These are phyloP conservation scores for Drosophila lini DNA, from an alignment of 1,140 invertebrate genomes.

Conservation along the genomic window DNA sequence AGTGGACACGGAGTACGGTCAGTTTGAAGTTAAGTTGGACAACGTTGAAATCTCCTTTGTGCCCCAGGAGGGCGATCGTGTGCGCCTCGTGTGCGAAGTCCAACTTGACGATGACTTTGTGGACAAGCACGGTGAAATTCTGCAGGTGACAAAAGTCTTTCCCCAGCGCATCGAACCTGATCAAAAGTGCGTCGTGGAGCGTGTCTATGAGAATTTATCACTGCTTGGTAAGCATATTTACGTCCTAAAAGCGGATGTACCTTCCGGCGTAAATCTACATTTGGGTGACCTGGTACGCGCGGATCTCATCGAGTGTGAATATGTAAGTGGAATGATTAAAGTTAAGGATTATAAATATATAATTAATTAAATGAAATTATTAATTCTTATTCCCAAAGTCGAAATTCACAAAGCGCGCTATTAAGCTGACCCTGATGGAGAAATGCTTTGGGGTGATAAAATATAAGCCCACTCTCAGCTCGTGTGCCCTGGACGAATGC, in stretches of 20 bases:
- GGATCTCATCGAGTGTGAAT: constrained; percentile 72
- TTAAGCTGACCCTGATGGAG: constrained; percentile 59
- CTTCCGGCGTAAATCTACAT: constrained; percentile 27
- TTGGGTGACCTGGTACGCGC: constrained; percentile 63
- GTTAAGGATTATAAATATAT: background rate
- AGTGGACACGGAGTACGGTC: constrained; percentile 85
- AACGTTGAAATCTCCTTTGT: constrained; percentile 85
- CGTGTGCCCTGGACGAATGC: constrained; percentile 25
- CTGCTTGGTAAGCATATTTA: constrained; percentile 44
- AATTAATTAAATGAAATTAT: background rate
- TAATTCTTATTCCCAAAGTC: constrained; percentile 18
- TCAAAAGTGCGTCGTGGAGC: constrained; percentile 51
- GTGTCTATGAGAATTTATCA: constrained; percentile 42
- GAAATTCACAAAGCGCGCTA: constrained; percentile 60
- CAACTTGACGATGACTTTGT: constrained; percentile 64
- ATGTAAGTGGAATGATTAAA: constrained; percentile 39
- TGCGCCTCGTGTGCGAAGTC: constrained; percentile 64
- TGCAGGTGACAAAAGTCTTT: constrained; percentile 58
- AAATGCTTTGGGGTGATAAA: constrained; percentile 54
- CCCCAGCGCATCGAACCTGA: constrained; percentile 47
- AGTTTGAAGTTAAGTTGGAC: constrained; percentile 86
- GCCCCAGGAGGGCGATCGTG: constrained; percentile 74
- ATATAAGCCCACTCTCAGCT: background rate
- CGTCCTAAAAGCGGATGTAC: constrained; percentile 57
- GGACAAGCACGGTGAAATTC: constrained; percentile 70